phyloP scores from a whole-genome alignment of 2,113 vertebrate species.

The Scatophagus argus region DNA sequence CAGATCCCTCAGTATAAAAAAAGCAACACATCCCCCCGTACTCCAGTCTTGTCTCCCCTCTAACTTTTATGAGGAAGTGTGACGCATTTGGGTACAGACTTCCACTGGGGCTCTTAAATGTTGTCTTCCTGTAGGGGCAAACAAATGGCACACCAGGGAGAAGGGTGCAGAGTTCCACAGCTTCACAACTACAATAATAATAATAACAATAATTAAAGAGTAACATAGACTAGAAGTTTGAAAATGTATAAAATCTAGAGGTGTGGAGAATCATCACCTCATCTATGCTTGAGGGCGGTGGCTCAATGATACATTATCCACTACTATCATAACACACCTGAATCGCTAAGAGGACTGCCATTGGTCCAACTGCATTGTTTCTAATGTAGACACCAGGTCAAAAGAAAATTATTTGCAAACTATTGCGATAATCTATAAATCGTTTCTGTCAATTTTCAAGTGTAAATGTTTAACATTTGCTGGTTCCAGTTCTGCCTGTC shows the following conservation, averaged over 20 bases:
- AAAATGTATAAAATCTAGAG: background rate
- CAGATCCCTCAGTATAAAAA: background rate
- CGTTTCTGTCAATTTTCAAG: background rate
- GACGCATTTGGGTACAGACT: slow-evolving; percentile 59
- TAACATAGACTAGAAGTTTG: background rate
- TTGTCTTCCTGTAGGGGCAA: slow-evolving; percentile 59
- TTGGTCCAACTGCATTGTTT: too few relatives aligned
- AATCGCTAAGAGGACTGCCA: too few relatives aligned
- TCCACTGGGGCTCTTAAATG: slow-evolving; percentile 49
- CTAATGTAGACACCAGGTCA: too few relatives aligned
- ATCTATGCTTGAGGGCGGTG: too few relatives aligned
- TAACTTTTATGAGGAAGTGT: slow-evolving; percentile 67
- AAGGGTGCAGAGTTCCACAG: background rate
- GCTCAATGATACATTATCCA: too few relatives aligned
- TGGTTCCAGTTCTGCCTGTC: too few relatives aligned
- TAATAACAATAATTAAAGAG: too few relatives aligned
- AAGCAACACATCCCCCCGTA: background rate
- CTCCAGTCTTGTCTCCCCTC: slow-evolving; percentile 35
- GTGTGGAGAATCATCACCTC: too few relatives aligned
- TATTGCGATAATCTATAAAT: too few relatives aligned
- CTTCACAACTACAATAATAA: slow-evolving; percentile 14
- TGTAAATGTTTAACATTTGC: too few relatives aligned
- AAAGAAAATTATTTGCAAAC: too few relatives aligned
- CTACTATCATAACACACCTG: too few relatives aligned
- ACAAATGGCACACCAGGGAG: slow-evolving; percentile 38